These are phyloP conservation scores for Caenorhabditis wallacei DNA, from an alignment of 2,888 invertebrate genomes.

Conservation along the genomic window DNA sequence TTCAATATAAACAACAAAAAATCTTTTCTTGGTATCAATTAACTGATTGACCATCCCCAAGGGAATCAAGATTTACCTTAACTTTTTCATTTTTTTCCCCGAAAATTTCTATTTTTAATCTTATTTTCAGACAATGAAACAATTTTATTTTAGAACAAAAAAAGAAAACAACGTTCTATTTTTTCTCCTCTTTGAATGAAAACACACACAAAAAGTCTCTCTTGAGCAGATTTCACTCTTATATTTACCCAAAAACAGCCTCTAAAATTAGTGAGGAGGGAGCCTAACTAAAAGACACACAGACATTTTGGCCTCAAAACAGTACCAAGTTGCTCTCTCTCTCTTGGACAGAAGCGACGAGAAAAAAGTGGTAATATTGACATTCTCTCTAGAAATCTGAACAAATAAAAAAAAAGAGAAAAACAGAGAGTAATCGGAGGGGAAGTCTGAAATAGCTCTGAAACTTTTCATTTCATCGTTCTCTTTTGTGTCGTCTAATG, in stretches of 20 bases:
- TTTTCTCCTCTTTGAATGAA: neutral
- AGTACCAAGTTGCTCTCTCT: conserved; percentile 58
- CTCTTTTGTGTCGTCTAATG: conserved; percentile 14
- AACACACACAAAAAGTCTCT: neutral
- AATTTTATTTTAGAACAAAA: conserved; percentile 6
- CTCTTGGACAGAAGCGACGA: conserved; percentile 37
- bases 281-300: conserved; percentile 55
- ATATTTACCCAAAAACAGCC: conserved; percentile 61
- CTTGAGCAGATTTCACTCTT: conserved; percentile 13
- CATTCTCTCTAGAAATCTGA: conserved; percentile 60
- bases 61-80: neutral
- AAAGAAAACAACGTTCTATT: conserved; percentile 44
- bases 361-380: conserved; percentile 42
- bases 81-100: neutral
- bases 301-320: conserved; percentile 54
- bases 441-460: conserved; percentile 30
- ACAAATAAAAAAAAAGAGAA: conserved; percentile 42
- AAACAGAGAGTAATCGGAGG: conserved; percentile 7
- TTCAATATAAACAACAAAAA: neutral
- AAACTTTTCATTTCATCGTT: conserved; percentile 14
- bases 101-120: conserved; percentile 38
- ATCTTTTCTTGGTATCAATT: neutral
- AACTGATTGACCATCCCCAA: neutral
- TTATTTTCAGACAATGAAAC: conserved; percentile 48
- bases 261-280: conserved; percentile 55